These are phyloP conservation scores for Hirudo medicinalis DNA, from an alignment of 1,140 invertebrate species.

Conservation along the genomic window DNA sequence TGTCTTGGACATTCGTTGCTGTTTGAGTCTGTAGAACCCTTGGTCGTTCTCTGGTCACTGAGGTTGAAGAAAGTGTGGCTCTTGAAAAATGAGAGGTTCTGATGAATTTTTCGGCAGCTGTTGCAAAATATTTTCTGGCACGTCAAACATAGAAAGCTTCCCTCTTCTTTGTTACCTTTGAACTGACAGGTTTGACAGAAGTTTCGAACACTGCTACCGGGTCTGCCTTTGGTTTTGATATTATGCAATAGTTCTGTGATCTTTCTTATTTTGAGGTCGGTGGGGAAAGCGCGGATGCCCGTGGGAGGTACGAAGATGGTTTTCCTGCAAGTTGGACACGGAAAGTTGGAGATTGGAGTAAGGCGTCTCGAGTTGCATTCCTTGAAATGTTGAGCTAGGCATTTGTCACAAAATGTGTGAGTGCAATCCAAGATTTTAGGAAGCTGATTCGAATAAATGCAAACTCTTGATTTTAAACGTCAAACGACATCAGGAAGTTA, in stretches of 20 bases:
- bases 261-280: slow-evolving; percentile 9
- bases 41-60: neutral
- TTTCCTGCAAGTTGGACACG: slow-evolving; percentile 14
- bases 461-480: neutral
- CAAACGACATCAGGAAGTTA: neutral
- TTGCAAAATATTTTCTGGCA: slow-evolving; percentile 10
- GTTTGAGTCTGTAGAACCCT: neutral
- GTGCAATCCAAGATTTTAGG: slow-evolving; percentile 12
- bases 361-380: neutral
- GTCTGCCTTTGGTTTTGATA: neutral
- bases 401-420: slow-evolving; percentile 14
- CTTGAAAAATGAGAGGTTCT: neutral
- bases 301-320: slow-evolving; percentile 1
- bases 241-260: slow-evolving; percentile 3
- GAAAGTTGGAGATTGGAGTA: slow-evolving; percentile 8
- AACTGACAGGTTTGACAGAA: slow-evolving; percentile 2
- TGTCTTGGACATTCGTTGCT: neutral
- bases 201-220: neutral
- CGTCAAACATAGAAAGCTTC: neutral
- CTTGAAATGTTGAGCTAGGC: neutral
- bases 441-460: neutral
- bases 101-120: neutral
- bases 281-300: slow-evolving; percentile 3
- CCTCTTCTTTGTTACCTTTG: neutral
- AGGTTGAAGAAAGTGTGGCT: neutral